Evolutionary conservation across 2,797 vertebrate species (phyloP).

Genomic region (Bucorvus abyssinicus): DNA sequence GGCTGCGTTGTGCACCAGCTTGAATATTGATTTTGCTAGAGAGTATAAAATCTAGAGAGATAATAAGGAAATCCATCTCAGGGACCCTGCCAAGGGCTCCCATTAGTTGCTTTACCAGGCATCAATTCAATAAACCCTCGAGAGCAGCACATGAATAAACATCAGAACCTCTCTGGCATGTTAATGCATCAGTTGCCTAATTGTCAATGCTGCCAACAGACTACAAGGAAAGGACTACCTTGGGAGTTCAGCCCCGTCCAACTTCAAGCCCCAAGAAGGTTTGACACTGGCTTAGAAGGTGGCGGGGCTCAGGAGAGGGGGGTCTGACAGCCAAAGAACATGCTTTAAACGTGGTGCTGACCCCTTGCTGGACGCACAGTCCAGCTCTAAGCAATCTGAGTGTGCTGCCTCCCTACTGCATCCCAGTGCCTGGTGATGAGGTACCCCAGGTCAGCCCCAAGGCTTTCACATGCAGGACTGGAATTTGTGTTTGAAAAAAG

Average conservation of each 20-base stretch:
- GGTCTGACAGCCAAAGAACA: not conserved
- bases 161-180: constrained; percentile 22
- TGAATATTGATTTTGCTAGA: constrained; percentile 51
- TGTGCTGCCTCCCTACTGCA: fast-evolving
- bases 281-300: not conserved
- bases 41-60: constrained; percentile 37
- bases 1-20: not conserved
- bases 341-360: not conserved
- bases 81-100: constrained; percentile 35
- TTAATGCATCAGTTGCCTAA: constrained; percentile 36
- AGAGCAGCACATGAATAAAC: constrained; percentile 43
- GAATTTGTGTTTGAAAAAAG: not conserved
- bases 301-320: not conserved
- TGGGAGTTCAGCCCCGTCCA: not conserved
- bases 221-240: not conserved
- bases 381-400: fast-evolving
- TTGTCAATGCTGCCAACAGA: constrained; percentile 28
- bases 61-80: constrained; percentile 52
- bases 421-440: fast-evolving
- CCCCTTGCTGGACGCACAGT: not conserved
- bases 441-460: not conserved
- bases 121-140: constrained; percentile 35
- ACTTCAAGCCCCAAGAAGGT: not conserved
- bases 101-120: constrained; percentile 36
- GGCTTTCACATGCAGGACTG: not conserved